Conservation (phyloP, 2,113 vertebrate genomes). For the Charadrius vociferus region DNA sequence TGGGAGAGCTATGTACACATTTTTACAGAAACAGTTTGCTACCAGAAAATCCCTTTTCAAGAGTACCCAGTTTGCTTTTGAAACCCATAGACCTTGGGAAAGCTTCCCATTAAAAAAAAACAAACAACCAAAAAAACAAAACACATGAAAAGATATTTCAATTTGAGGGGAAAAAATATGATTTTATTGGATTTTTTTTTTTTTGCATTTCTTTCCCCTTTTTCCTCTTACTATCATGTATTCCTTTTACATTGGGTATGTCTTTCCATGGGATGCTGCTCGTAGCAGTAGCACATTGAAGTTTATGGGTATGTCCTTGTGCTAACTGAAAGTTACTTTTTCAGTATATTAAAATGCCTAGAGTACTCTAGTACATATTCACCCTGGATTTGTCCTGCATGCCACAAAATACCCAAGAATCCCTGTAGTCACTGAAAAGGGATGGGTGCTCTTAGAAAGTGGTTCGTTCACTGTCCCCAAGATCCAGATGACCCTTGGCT, state of each 20-base stretch:
- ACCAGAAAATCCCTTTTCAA: constrained; percentile 32
- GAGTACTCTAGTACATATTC: neutral
- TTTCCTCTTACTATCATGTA: neutral
- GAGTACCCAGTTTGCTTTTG: neutral
- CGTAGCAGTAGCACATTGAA: neutral
- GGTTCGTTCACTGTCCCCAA: rapidly evolving
- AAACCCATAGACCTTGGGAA: neutral
- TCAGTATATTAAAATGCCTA: neutral
- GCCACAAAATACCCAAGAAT: neutral
- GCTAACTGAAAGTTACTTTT: neutral
- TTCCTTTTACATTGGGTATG: neutral
- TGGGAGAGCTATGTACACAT: neutral
- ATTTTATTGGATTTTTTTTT: neutral
- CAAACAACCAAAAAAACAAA: too few relatives aligned
- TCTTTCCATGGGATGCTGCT: neutral
- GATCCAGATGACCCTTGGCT: neutral
- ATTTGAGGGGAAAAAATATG: neutral
- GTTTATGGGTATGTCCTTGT: neutral
- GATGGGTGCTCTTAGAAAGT: neutral
- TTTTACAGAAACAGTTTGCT: neutral
- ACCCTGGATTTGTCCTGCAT: neutral
- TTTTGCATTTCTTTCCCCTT: neutral
- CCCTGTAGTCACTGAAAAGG: neutral
- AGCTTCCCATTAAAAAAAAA: neutral
- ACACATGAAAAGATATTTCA: neutral